phyloP scores from a whole-genome alignment of 2,113 vertebrate genomes.

The Thamnophis sirtalis region DNA sequence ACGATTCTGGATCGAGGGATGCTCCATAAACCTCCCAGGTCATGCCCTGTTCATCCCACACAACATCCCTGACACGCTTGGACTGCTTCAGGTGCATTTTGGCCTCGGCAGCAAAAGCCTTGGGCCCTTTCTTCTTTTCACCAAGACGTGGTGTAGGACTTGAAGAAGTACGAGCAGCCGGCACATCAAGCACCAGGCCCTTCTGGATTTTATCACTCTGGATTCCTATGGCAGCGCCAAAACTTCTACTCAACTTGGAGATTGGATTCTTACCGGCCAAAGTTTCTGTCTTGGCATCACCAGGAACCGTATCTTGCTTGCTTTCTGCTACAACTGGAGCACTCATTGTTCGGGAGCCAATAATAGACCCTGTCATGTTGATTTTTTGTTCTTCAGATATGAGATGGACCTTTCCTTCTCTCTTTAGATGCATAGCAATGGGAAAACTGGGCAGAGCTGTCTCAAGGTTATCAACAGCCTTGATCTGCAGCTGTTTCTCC shows the following conservation, averaged over 20 bases:
- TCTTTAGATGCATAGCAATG: conserved; percentile 29
- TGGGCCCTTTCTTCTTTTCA: conserved; percentile 59
- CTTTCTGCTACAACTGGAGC: conserved; percentile 13
- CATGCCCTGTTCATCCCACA: conserved; percentile 99
- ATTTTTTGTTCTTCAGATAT: conserved; percentile 38
- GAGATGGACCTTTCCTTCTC: conserved; percentile 47
- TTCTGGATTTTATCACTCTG: conserved; percentile 54
- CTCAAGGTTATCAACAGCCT: conserved; percentile 23
- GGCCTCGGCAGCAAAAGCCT: conserved; percentile 47
- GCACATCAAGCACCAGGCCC: conserved; percentile 43
- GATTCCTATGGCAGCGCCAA: conserved; percentile 19
- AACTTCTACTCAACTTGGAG: conserved; percentile 19
- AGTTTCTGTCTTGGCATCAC: not conserved
- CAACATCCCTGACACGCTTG: conserved; percentile 84
- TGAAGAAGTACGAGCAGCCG: conserved; percentile 39
- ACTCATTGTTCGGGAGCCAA: accelerated
- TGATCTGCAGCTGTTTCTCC: conserved; percentile 34
- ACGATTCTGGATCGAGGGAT: conserved; percentile 88
- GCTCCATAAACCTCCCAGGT: conserved; percentile 98
- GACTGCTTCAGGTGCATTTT: conserved; percentile 70
- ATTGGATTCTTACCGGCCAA: conserved; percentile 47
- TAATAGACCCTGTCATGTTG: not conserved
- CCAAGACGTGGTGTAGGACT: conserved; percentile 45
- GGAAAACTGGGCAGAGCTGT: not conserved
- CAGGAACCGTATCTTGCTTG: conserved; percentile 22